Evolutionary conservation across 2,888 invertebrate species (phyloP).

Genomic region (Octonoba sinensis): DNA sequence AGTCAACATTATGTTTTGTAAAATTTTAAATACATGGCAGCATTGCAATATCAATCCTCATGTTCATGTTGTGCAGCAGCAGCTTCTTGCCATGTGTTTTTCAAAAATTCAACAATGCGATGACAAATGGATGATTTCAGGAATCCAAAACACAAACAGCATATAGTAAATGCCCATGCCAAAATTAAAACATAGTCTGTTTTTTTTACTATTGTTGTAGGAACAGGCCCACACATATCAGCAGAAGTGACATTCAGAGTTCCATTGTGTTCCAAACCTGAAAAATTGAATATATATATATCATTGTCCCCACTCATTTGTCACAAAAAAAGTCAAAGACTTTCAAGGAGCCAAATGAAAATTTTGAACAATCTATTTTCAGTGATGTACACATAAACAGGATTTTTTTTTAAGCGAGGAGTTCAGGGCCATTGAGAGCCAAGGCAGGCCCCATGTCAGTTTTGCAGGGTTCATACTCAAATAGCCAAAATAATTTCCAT

Average conservation of each 20-base stretch:
- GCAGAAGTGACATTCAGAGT: slow-evolving; percentile 80
- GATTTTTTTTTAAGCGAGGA: too few species aligned
- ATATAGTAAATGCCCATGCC: slow-evolving; percentile 87
- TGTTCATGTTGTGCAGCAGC: slow-evolving; percentile 85
- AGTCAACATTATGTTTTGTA: too few species aligned
- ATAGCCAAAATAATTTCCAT: too few species aligned
- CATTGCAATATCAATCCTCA: slow-evolving; percentile 54
- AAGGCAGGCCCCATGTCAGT: too few species aligned
- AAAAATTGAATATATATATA: not conserved
- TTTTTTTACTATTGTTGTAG: slow-evolving; percentile 81
- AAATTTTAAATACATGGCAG: too few species aligned
- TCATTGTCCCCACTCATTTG: too few species aligned
- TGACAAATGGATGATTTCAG: slow-evolving; percentile 83
- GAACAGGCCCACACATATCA: slow-evolving; percentile 81
- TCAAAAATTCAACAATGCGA: slow-evolving; percentile 84
- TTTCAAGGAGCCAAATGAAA: not conserved
- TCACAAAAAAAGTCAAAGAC: not conserved
- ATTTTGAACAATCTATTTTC: too few species aligned
- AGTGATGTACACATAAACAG: too few species aligned
- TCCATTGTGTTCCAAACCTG: slow-evolving; percentile 77
- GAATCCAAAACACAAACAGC: slow-evolving; percentile 82
- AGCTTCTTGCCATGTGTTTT: slow-evolving; percentile 89
- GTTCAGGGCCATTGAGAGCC: too few species aligned
- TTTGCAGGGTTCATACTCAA: too few species aligned
- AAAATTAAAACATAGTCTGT: slow-evolving; percentile 85